These are phyloP conservation scores for Oreonectes daqikongensis DNA, from an alignment of 2,797 vertebrate species.

Conservation along the genomic window DNA sequence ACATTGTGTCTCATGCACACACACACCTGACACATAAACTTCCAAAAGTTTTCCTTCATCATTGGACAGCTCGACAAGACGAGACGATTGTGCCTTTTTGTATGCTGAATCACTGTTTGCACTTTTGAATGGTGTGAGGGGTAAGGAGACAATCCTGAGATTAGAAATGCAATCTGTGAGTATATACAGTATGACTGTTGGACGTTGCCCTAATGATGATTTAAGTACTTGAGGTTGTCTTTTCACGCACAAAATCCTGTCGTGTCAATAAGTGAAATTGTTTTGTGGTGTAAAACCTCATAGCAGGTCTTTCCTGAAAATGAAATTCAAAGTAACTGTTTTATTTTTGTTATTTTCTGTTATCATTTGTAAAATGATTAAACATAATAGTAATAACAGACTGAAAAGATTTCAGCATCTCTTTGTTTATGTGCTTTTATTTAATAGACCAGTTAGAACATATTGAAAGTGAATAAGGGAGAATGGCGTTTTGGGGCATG, in stretches of 20 bases:
- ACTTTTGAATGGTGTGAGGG: slow-evolving; percentile 37
- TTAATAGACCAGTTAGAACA: background rate
- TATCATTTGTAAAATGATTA: slow-evolving; percentile 9
- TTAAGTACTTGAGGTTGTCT: slow-evolving; percentile 11
- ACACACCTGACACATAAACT: slow-evolving; percentile 11
- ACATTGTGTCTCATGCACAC: slow-evolving; percentile 32
- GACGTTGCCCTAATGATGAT: background rate
- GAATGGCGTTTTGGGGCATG: too few species aligned
- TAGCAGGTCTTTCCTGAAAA: slow-evolving; percentile 18
- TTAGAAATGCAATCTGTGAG: background rate
- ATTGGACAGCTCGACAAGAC: slow-evolving; percentile 32
- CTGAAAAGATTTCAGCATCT: background rate
- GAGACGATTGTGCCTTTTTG: slow-evolving; percentile 37
- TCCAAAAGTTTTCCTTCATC: slow-evolving; percentile 11
- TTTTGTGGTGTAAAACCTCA: slow-evolving; percentile 34
- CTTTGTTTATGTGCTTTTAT: background rate
- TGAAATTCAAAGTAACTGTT: background rate
- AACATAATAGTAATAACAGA: slow-evolving; percentile 5
- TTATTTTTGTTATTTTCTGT: too few species aligned
- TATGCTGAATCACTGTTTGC: slow-evolving; percentile 29
- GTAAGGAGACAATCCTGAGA: background rate
- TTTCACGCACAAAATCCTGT: slow-evolving; percentile 15
- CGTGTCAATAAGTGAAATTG: slow-evolving; percentile 25
- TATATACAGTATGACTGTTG: slow-evolving; percentile 20
- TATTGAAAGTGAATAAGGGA: background rate